Conservation (phyloP, 2,113 vertebrate genomes). For the Propithecus coquereli region DNA sequence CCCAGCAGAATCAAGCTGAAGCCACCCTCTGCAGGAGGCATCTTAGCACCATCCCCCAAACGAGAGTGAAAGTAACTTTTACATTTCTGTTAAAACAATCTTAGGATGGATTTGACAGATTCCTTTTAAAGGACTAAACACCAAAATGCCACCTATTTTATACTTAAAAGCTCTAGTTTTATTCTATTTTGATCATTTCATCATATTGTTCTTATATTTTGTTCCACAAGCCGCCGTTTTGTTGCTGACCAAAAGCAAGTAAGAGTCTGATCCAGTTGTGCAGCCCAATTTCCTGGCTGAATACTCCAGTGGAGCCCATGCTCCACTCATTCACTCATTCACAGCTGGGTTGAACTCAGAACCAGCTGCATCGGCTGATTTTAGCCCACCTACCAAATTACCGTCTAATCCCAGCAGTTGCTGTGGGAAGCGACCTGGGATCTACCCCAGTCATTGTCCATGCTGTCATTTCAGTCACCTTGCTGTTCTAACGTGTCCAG, state of each 20-base stretch:
- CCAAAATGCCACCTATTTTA: neutral
- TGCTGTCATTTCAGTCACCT: neutral
- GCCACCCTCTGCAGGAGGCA: neutral
- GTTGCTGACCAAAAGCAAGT: neutral
- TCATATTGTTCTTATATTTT: neutral
- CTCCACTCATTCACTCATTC: neutral
- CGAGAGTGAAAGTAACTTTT: neutral
- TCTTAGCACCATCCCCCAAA: neutral
- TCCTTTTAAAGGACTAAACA: neutral
- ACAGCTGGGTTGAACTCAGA: neutral
- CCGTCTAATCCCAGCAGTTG: neutral
- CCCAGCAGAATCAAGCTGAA: neutral
- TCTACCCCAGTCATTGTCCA: neutral
- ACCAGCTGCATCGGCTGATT: neutral
- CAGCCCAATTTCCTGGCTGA: neutral
- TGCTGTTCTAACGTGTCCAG: neutral
- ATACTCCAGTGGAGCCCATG: too few relatives aligned
- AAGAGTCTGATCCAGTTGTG: neutral
- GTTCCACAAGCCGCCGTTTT: neutral
- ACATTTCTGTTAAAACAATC: neutral
- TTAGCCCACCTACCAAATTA: neutral
- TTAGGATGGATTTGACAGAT: neutral
- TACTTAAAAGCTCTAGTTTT: neutral
- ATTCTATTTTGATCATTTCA: neutral
- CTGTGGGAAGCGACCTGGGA: neutral